phyloP scores from a whole-genome alignment of 2,113 vertebrate species.

The Pontoporia blainvillei region DNA sequence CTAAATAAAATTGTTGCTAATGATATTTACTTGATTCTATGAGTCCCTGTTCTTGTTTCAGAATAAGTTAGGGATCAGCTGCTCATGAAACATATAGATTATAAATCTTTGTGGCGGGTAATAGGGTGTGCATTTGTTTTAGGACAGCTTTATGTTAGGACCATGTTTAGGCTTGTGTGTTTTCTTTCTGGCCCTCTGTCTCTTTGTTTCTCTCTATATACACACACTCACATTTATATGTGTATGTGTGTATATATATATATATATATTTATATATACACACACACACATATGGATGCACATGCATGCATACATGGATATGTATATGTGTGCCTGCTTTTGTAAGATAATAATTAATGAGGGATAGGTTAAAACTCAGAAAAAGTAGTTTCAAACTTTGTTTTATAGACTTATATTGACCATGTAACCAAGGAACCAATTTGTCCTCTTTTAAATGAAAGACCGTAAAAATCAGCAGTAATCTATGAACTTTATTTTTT shows the following conservation, averaged over 20 bases:
- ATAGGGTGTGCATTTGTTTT: background rate
- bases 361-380: background rate
- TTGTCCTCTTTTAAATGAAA: background rate
- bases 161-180: background rate
- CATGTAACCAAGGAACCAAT: background rate
- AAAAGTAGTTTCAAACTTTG: background rate
- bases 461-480: background rate
- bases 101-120: background rate
- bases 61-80: background rate
- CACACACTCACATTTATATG: background rate
- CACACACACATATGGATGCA: background rate
- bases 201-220: background rate
- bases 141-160: background rate
- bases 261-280: background rate
- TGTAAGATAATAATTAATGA: background rate
- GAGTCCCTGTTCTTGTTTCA: background rate
- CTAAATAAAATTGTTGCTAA: slow-evolving; percentile 18
- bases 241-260: background rate
- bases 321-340: background rate
- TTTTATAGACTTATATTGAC: background rate
- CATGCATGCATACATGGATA: background rate
- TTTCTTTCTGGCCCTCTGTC: background rate
- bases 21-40: background rate
- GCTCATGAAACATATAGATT: background rate
- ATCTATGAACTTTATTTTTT: background rate